Evolutionary conservation across 2,797 vertebrate genomes (phyloP).

Genomic region (Muscicapa striata): DNA sequence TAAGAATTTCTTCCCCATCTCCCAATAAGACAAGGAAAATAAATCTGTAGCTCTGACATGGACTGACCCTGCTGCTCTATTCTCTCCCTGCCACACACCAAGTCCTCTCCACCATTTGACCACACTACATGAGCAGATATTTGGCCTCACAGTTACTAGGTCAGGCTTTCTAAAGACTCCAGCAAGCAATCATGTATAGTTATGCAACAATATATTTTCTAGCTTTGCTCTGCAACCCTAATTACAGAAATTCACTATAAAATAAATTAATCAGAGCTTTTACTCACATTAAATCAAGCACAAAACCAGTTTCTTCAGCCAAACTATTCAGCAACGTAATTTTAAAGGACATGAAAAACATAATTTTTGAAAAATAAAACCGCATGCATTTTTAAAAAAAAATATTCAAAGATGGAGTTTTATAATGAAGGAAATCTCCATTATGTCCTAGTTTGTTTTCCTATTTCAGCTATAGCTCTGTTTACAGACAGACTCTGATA

Average conservation of each 20-base stretch:
- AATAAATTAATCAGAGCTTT: neutral
- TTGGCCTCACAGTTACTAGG: neutral
- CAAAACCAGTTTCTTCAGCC: neutral
- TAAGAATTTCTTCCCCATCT: accelerated
- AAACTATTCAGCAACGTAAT: neutral
- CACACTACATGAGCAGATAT: neutral
- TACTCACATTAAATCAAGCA: neutral
- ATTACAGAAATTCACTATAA: neutral
- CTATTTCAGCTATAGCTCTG: neutral
- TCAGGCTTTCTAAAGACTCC: neutral
- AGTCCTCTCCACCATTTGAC: neutral
- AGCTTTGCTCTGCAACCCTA: neutral
- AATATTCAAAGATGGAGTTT: neutral
- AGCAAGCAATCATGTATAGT: neutral
- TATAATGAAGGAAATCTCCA: neutral
- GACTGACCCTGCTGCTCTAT: neutral
- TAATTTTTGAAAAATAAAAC: neutral
- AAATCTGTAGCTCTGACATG: neutral
- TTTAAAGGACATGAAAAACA: neutral
- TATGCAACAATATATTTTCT: neutral
- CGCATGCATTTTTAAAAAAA: neutral
- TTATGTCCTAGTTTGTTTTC: neutral
- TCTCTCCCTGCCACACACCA: neutral
- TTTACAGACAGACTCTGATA: neutral
- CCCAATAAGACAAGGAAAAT: neutral